Conservation (phyloP, 2,888 invertebrate genomes). For the Sicus ferrugineus region DNA sequence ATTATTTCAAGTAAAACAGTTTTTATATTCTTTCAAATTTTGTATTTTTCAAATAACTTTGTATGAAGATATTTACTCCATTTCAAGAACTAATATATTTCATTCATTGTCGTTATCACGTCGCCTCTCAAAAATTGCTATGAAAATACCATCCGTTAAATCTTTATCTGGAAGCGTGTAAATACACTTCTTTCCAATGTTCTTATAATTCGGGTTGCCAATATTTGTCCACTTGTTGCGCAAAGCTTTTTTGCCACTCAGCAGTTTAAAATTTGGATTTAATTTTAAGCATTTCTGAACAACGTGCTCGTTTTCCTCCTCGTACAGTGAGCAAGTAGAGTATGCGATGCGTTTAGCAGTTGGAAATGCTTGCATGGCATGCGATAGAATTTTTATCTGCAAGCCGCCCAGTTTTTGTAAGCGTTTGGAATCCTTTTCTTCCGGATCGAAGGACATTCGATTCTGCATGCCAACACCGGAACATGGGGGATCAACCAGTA, state of each 20-base stretch:
- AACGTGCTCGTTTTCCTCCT: conserved; percentile 95
- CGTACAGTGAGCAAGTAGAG: conserved; percentile 92
- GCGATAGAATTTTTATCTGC: conserved; percentile 83
- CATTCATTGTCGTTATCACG: background rate
- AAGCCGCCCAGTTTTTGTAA: conserved; percentile 76
- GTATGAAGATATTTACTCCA: no score
- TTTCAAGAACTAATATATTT: no score
- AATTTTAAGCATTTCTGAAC: conserved; percentile 56
- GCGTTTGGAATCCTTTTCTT: conserved; percentile 67
- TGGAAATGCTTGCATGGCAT: conserved; percentile 86
- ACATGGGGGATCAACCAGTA: conserved; percentile 97
- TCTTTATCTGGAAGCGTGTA: conserved; percentile 80
- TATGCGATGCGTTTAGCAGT: conserved; percentile 87
- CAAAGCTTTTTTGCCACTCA: conserved; percentile 70
- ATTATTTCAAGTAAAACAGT: no score
- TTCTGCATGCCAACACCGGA: conserved; percentile 86
- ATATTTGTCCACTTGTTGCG: conserved; percentile 74
- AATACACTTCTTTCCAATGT: conserved; percentile 78
- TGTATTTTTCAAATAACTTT: no score
- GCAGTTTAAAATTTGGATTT: conserved; percentile 70
- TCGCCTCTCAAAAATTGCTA: conserved; percentile 82
- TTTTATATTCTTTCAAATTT: no score
- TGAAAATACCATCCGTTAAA: conserved; percentile 92
- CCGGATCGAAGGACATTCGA: conserved; percentile 66
- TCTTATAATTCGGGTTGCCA: conserved; percentile 72